A percentile compares a stretch with the other conserved stretches of the same genome.
Evolutionary conservation across 2,797 vertebrate genomes (phyloP).

Genomic region (Sardinella longiceps): DNA sequence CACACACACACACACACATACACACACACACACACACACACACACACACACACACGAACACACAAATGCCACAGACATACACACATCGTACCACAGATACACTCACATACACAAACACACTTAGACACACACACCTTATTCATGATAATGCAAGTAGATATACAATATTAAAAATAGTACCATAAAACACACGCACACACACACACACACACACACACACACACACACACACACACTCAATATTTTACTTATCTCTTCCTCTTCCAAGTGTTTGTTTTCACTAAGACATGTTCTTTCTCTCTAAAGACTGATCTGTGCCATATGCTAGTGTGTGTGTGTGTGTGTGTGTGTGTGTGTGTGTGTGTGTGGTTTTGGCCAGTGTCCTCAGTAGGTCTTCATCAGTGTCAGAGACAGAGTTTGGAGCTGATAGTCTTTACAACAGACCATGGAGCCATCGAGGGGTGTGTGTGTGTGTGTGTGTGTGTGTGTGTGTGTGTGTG

Average conservation of each 20-base stretch:
- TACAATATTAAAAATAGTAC: background rate
- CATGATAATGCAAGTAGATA: no score
- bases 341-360: background rate
- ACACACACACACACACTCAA: background rate
- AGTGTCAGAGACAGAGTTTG: no score
- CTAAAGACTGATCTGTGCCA: background rate
- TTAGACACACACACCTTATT: background rate
- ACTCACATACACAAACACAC: no score
- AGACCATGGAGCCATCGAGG: slow-evolving; percentile 53
- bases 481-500: background rate
- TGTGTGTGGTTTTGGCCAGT: background rate
- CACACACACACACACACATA: background rate
- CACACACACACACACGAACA: no score
- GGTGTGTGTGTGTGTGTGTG: background rate
- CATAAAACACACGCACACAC: no score
- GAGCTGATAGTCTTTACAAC: no score
- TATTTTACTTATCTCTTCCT: background rate
- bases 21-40: background rate
- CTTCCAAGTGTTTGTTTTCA: slow-evolving; percentile 3
- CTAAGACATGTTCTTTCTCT: background rate
- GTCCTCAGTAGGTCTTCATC: no score
- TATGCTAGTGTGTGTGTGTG: background rate
- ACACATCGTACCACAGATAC: no score
- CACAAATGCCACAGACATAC: no score
- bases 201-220: background rate